Percentiles rank a stretch among this genome's conserved stretches.
phyloP scores from a whole-genome alignment of 2,113 vertebrate species.

The Bucco capensis region DNA sequence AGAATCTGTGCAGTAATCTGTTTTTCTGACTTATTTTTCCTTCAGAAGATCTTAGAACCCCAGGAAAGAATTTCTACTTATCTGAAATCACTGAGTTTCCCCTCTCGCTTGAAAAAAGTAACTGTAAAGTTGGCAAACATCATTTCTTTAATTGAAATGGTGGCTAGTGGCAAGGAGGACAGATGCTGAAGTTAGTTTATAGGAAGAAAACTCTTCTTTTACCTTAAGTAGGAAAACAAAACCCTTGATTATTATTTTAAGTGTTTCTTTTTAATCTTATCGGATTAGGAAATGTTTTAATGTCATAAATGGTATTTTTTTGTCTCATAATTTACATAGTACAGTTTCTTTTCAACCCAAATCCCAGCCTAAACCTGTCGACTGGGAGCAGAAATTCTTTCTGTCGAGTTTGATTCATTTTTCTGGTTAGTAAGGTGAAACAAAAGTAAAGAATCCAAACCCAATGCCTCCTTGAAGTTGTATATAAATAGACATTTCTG shows the following conservation, averaged over 20 bases:
- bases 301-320: neutral
- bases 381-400: neutral
- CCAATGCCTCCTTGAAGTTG: fast-evolving
- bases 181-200: neutral
- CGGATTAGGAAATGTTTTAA: neutral
- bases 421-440: neutral
- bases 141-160: neutral
- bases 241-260: neutral
- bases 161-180: neutral
- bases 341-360: neutral
- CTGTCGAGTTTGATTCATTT: neutral
- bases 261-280: neutral
- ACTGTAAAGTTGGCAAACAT: neutral
- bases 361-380: neutral
- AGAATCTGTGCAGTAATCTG: neutral
- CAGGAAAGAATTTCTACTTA: neutral
- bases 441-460: neutral
- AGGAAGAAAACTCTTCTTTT: neutral
- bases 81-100: neutral
- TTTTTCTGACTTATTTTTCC: neutral
- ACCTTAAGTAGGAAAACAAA: neutral
- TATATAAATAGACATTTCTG: neutral
- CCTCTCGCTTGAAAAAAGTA: neutral
- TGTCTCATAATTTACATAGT: neutral
- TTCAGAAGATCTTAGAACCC: neutral